A percentile compares a stretch with the other conserved stretches of the same genome.
These are phyloP conservation scores for Sarcophaga caerulescens DNA, from an alignment of 2,888 invertebrate species.

Conservation along the genomic window DNA sequence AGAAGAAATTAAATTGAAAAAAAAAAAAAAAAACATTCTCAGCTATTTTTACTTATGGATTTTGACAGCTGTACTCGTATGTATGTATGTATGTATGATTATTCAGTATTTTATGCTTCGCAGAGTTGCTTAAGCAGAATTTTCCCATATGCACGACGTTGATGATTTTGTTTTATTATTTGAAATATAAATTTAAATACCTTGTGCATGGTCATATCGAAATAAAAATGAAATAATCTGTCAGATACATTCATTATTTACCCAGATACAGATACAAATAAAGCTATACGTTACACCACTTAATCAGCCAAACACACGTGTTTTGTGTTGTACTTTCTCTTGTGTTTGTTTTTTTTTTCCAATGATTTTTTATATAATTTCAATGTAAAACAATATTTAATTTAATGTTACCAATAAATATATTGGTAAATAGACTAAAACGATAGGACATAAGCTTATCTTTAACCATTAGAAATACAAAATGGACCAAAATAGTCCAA, in stretches of 20 bases:
- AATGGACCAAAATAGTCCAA: too few relatives aligned
- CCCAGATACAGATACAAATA: conserved; percentile 26
- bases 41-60: neutral
- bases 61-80: neutral
- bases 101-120: neutral
- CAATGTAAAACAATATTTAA: neutral
- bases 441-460: too few relatives aligned
- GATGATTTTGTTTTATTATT: conserved; percentile 3
- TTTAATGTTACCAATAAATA: conserved; percentile 10
- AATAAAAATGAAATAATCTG: conserved; percentile 72
- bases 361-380: conserved; percentile 42
- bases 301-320: neutral
- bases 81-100: neutral
- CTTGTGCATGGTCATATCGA: conserved; percentile 38
- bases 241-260: conserved; percentile 72
- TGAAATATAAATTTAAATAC: conserved; percentile 13
- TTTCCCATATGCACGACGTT: conserved; percentile 27
- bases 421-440: neutral
- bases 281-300: neutral
- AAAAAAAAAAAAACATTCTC: too few relatives aligned
- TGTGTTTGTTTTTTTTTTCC: conserved; percentile 71
- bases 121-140: neutral
- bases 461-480: too few relatives aligned
- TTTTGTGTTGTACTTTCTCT: conserved; percentile 70
- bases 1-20: too few relatives aligned